A percentile compares a stretch with the other conserved stretches of the same genome.
Conservation (phyloP, 2,888 invertebrate species). For the Drosophila anomelani region DNA sequence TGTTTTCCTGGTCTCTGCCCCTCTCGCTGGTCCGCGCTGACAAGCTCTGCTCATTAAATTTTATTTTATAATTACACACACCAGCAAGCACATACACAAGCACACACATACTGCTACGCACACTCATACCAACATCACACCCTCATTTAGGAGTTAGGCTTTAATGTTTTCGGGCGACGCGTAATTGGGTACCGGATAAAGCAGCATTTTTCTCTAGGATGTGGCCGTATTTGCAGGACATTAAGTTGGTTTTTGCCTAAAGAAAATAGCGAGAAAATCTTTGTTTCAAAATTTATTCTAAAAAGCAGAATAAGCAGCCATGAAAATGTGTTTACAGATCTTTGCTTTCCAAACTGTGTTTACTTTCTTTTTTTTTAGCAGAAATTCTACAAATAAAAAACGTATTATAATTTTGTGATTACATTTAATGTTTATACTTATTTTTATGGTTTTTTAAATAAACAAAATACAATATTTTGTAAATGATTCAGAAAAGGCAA, state of each 20-base stretch:
- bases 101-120: slow-evolving; percentile 7
- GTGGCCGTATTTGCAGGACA: slow-evolving; percentile 5
- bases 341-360: not conserved
- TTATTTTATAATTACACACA: slow-evolving; percentile 80
- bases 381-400: not conserved
- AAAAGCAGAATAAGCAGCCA: too few species aligned
- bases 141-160: slow-evolving; percentile 55
- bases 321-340: not conserved
- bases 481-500: too few species aligned
- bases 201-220: slow-evolving; percentile 38
- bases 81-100: slow-evolving; percentile 57
- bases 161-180: slow-evolving; percentile 67
- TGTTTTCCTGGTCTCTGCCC: slow-evolving; percentile 15
- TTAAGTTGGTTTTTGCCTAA: not conserved
- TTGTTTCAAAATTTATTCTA: not conserved
- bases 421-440: too few species aligned
- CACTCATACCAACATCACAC: slow-evolving; percentile 15
- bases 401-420: too few species aligned
- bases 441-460: too few species aligned
- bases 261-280: not conserved
- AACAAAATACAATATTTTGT: too few species aligned
- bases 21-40: slow-evolving; percentile 51
- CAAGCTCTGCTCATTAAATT: slow-evolving; percentile 78
- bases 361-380: not conserved
- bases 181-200: slow-evolving; percentile 67